These are phyloP conservation scores for Protophormia terraenovae DNA, from an alignment of 2,888 invertebrate species.

Conservation along the genomic window DNA sequence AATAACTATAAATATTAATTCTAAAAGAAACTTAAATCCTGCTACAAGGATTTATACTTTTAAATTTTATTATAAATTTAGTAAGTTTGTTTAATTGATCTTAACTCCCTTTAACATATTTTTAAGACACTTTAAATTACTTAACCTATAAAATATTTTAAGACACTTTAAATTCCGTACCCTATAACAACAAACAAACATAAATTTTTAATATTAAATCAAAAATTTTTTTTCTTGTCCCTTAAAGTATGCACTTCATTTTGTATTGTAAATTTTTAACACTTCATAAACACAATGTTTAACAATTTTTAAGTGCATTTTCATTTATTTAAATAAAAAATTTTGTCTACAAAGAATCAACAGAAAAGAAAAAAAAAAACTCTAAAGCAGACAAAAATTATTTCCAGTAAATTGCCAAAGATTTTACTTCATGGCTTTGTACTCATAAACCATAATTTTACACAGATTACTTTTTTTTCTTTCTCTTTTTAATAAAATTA, in stretches of 20 bases:
- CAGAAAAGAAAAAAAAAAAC: background rate
- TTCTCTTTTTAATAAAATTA: conserved; percentile 19
- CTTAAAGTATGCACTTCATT: conserved; percentile 29
- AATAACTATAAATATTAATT: too few relatives aligned
- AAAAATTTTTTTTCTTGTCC: background rate
- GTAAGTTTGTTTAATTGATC: background rate
- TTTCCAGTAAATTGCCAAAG: conserved; percentile 64
- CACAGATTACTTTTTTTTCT: conserved; percentile 23
- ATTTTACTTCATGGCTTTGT: conserved; percentile 32
- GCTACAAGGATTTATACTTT: too few relatives aligned
- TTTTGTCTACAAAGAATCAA: background rate
- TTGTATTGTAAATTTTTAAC: background rate
- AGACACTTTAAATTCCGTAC: background rate
- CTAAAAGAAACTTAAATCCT: too few relatives aligned
- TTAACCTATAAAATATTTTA: background rate
- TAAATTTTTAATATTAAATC: background rate
- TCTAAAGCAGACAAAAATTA: conserved; percentile 37
- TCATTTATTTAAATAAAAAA: background rate
- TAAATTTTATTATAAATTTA: too few relatives aligned
- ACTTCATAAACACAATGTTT: conserved; percentile 21
- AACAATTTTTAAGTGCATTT: conserved; percentile 36
- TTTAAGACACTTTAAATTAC: background rate
- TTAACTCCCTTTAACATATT: too few relatives aligned
- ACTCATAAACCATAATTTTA: conserved; percentile 19
- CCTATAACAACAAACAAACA: background rate